phyloP scores from a whole-genome alignment of 2,113 vertebrate species.

The Nesogale talazaci region DNA sequence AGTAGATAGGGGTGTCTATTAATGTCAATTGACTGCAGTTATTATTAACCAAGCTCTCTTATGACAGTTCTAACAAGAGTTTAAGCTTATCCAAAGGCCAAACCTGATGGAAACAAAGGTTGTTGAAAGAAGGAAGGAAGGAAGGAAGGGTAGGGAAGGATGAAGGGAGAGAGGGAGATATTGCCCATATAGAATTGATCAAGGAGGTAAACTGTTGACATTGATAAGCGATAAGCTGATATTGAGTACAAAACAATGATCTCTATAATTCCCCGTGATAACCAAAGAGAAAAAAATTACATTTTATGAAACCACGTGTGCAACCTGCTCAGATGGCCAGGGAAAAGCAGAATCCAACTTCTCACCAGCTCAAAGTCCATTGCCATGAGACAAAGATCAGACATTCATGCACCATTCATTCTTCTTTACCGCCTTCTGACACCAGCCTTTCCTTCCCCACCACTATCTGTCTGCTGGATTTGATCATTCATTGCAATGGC shows the following conservation, averaged over 20 bases:
- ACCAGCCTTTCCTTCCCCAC: no score
- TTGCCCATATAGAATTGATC: not conserved
- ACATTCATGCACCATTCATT: no score
- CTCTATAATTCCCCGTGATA: not conserved
- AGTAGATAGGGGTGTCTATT: not conserved
- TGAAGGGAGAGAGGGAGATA: not conserved
- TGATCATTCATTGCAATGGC: no score
- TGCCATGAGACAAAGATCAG: no score
- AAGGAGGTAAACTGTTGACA: not conserved
- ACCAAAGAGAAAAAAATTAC: no score
- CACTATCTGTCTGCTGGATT: no score
- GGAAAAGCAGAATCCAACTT: no score
- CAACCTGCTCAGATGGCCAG: no score
- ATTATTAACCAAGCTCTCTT: not conserved
- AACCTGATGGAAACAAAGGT: not conserved
- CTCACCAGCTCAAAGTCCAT: no score
- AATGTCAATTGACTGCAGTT: not conserved
- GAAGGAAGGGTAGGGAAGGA: not conserved
- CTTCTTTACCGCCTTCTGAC: no score
- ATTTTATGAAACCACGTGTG: no score
- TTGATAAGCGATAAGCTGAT: not conserved
- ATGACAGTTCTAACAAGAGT: not conserved
- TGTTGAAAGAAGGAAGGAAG: slow-evolving; percentile 18
- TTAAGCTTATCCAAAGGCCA: not conserved
- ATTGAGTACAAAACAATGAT: not conserved